phyloP scores from a whole-genome alignment of 1,140 invertebrate genomes.

The Trinorchestia longiramus region DNA sequence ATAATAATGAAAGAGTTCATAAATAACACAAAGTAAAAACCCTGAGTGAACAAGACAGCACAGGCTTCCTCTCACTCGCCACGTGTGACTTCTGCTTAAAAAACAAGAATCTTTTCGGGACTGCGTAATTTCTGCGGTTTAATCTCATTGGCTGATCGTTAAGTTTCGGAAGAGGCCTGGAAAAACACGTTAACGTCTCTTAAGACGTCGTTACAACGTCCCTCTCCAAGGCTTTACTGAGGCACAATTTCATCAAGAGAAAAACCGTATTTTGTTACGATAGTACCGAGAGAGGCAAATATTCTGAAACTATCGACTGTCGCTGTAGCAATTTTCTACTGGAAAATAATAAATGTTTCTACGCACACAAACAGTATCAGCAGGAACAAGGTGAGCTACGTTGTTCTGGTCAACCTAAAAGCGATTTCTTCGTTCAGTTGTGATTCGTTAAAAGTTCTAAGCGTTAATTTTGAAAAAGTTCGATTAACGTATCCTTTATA shows the following conservation, averaged over 20 bases:
- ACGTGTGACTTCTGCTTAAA: neutral
- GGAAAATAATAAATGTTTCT: neutral
- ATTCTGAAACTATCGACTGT: neutral
- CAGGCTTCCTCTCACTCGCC: no score
- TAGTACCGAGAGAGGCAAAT: neutral
- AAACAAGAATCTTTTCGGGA: neutral
- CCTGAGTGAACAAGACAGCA: no score
- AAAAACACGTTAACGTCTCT: neutral
- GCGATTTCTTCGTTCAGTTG: no score
- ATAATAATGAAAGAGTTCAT: no score
- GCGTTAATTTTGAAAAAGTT: no score
- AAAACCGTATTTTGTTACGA: neutral
- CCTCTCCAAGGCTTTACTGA: neutral
- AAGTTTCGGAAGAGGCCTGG: neutral
- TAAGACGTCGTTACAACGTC: neutral
- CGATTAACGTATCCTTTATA: no score
- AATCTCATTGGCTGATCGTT: conserved; percentile 24
- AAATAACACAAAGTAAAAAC: no score
- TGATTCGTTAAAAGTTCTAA: no score
- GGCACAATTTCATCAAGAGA: neutral
- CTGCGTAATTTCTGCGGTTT: neutral
- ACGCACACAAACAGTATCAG: no score
- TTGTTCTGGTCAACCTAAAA: no score
- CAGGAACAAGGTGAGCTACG: no score
- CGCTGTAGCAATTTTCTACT: neutral